Conservation (phyloP, 2,797 vertebrate species). For the Adelosebastes latens region DNA sequence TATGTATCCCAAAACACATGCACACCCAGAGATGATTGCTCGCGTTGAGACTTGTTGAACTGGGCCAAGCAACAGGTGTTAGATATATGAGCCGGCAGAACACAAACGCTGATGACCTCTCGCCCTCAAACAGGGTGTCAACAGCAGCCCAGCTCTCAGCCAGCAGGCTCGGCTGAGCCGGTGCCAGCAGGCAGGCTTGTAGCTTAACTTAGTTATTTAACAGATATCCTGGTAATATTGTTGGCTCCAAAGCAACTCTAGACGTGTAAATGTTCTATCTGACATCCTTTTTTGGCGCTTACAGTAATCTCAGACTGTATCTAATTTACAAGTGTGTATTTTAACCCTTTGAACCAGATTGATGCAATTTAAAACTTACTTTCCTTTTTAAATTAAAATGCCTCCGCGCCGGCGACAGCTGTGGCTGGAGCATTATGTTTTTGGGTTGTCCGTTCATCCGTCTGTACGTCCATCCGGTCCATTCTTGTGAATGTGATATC, state of each 20-base stretch:
- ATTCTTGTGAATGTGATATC: too few species aligned
- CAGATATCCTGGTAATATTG: not conserved
- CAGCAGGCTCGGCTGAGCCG: slow-evolving; percentile 2
- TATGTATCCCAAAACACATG: slow-evolving; percentile 7
- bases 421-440: not conserved
- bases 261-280: not conserved
- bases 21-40: slow-evolving; percentile 22
- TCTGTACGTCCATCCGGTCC: accelerated
- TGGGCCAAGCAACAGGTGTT: slow-evolving; percentile 43
- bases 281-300: not conserved
- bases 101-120: slow-evolving; percentile 24
- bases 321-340: not conserved
- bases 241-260: not conserved
- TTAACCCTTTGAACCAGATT: not conserved
- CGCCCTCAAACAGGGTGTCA: slow-evolving; percentile 13
- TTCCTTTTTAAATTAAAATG: not conserved
- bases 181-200: not conserved
- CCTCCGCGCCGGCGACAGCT: not conserved
- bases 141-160: slow-evolving; percentile 13
- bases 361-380: not conserved
- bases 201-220: not conserved
- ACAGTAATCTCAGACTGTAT: not conserved
- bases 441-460: not conserved
- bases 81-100: slow-evolving; percentile 44
- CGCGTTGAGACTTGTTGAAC: slow-evolving; percentile 12